These are phyloP conservation scores for Pantherophis alleghaniensis DNA, from an alignment of 2,797 vertebrate genomes.

Conservation along the genomic window DNA sequence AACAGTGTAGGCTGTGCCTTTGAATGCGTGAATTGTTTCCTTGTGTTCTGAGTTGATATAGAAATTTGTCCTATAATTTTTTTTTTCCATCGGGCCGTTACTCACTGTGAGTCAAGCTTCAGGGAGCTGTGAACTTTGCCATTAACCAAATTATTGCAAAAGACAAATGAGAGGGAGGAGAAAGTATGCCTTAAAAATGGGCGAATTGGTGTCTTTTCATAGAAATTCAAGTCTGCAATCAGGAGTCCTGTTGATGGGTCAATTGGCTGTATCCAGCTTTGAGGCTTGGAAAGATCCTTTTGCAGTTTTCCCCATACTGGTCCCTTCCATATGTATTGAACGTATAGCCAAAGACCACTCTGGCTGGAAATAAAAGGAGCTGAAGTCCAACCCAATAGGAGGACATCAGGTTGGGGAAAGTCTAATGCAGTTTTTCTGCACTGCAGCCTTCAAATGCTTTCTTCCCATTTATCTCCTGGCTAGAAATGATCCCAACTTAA, in stretches of 20 bases:
- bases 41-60: neutral
- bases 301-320: neutral
- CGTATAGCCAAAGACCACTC: neutral
- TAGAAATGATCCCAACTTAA: neutral
- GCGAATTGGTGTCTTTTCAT: neutral
- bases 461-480: neutral
- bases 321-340: neutral
- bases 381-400: neutral
- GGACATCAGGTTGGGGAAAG: neutral
- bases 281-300: neutral
- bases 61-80: neutral
- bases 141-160: neutral
- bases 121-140: neutral
- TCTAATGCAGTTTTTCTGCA: neutral
- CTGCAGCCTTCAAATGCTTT: neutral
- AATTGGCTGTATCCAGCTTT: neutral
- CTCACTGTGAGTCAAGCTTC: neutral
- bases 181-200: neutral
- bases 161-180: neutral
- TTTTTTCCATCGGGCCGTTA: neutral
- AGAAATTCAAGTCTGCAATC: neutral
- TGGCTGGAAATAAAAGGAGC: neutral
- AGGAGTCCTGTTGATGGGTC: neutral
- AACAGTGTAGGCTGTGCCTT: neutral
- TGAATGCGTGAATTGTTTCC: neutral